phyloP scores from a whole-genome alignment of 2,888 invertebrate genomes.

The Teinopalpus imperialis region DNA sequence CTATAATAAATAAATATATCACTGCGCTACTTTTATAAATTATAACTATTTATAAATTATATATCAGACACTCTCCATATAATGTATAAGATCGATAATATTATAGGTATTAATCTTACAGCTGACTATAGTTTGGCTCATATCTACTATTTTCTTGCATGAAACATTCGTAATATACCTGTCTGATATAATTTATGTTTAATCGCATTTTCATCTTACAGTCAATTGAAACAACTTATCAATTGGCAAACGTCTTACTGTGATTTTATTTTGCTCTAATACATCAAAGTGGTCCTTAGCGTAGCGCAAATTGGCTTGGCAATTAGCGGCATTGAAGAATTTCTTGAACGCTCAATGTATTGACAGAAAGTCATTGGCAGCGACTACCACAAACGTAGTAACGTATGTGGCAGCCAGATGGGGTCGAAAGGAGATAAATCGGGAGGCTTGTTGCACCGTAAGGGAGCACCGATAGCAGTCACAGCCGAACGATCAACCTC shows the following conservation, averaged over 20 bases:
- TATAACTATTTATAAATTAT: too few relatives aligned
- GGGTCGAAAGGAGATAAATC: slow-evolving; percentile 75
- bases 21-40: too few relatives aligned
- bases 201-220: slow-evolving; percentile 13
- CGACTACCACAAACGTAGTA: slow-evolving; percentile 42
- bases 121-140: slow-evolving; percentile 13
- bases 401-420: slow-evolving; percentile 71
- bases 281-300: slow-evolving; percentile 37
- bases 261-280: slow-evolving; percentile 27
- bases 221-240: slow-evolving; percentile 24
- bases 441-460: slow-evolving; percentile 64
- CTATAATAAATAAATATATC: too few relatives aligned
- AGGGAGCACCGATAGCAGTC: slow-evolving; percentile 61
- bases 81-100: too few relatives aligned
- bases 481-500: slow-evolving; percentile 70
- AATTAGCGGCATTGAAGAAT: slow-evolving; percentile 59
- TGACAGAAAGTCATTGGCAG: slow-evolving; percentile 79
- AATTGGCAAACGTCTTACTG: slow-evolving; percentile 34
- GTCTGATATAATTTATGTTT: slow-evolving; percentile 14
- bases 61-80: too few relatives aligned
- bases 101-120: too few relatives aligned
- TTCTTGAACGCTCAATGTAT: slow-evolving; percentile 66
- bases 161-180: slow-evolving; percentile 12
- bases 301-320: slow-evolving; percentile 63
- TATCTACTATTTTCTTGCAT: slow-evolving; percentile 5